phyloP scores from a whole-genome alignment of 92 coral and sea anemone genomes.

The Siderastrea siderea region DNA sequence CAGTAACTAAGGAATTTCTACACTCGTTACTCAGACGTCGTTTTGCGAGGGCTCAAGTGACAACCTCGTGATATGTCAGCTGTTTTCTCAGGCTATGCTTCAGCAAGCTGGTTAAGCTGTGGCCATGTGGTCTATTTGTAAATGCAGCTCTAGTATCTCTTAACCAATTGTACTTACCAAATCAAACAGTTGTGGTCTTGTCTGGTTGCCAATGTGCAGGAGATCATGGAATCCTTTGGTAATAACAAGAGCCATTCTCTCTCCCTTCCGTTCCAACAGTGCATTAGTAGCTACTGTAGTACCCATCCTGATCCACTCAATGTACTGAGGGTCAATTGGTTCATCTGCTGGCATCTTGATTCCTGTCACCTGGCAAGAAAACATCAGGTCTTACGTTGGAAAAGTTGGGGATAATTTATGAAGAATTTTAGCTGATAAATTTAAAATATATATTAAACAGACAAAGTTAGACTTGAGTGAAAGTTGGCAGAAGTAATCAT shows the following conservation, averaged over 20 bases:
- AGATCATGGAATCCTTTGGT: slow-evolving; percentile 93
- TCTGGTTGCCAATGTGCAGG: slow-evolving; percentile 95
- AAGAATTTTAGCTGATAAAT: neutral
- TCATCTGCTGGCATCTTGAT: slow-evolving; percentile 81
- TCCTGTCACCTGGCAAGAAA: slow-evolving; percentile 82
- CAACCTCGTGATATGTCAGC: no score
- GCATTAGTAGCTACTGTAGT: slow-evolving; percentile 99
- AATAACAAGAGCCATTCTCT: slow-evolving; percentile 95
- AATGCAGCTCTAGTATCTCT: no score
- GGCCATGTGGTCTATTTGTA: no score
- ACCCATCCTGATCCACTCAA: slow-evolving; percentile 99
- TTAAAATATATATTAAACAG: no score
- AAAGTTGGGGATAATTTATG: no score
- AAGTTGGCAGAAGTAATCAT: no score
- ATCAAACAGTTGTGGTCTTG: slow-evolving; percentile 97
- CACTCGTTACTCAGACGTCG: no score
- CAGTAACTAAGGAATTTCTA: no score
- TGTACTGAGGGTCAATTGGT: slow-evolving; percentile 87
- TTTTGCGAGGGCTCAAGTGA: no score
- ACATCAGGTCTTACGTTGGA: neutral
- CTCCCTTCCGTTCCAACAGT: slow-evolving; percentile 95
- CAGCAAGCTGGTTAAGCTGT: no score
- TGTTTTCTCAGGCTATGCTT: no score
- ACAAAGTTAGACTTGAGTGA: no score
- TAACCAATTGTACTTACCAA: slow-evolving; percentile 44